Base-by-base conservation (phyloP, 2,113 vertebrate genomes). In the Nicator chloris region DNA sequence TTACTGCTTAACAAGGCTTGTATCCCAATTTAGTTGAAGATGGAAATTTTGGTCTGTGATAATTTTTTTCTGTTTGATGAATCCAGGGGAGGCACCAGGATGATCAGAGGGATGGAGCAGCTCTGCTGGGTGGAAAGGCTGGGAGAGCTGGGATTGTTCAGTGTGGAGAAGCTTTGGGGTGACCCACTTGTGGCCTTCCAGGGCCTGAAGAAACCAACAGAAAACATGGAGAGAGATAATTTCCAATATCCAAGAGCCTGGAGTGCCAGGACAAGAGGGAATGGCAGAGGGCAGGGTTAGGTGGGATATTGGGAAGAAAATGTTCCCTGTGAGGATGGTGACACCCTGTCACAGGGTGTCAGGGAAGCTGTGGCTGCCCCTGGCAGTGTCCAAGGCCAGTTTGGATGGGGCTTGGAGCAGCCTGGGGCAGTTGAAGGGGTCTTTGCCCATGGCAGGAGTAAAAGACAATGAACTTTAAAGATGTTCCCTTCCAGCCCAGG, bases 171-270 rank as follows among this genome's bases (percentile, higher is more conserved):
- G 63, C 22, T 51, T 0, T 44, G 37, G 33, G 27, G 3, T 22
- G 37, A 51, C 18, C 14, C 1, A 4, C 2, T 0, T 44, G 31
- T 33, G 53, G 2, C 9, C 17, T 76, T 42, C 0, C 63, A 77
- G 37, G 0, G 11, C 18, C 19, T 69, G 23, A 45, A n/a, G 22
- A 1, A 39, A 10, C 11, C 0, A 2, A 10, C 14, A 60, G 4
- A 2, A 68, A 33, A 35, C 1, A 17, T 6, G 7, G 40, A 47
- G 30, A 87, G 56, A 27, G 17, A 37, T 11, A 6, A 0, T 54
- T 31, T 10, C 3, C 10, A 7, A 1, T 53, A 6, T 8, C 2
- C n/a, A 66, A 33, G 28, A 11, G 19, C 5, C 33, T 53, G 26
- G 26, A 42, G 9, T 7, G 33, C 2, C 39, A 66, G n/a, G 9